Evolutionary conservation across 2,888 invertebrate genomes (phyloP).

Genomic region (Neuroscelio doddi): DNA sequence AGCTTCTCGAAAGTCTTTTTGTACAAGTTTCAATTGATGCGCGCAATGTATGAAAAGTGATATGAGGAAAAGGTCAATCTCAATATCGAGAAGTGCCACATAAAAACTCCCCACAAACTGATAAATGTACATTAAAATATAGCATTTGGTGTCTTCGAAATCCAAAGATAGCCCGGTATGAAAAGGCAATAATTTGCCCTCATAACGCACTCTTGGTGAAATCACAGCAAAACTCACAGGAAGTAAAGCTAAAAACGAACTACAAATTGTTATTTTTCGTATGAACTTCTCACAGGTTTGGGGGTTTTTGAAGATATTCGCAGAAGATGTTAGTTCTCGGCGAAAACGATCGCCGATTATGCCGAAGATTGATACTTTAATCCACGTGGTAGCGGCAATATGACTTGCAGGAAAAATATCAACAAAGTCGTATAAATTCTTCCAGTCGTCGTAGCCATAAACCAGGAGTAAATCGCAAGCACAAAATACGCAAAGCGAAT

Average conservation of each 20-base stretch:
- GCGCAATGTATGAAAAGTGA: conserved; percentile 14
- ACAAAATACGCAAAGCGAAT: conserved; percentile 3
- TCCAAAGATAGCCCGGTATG: conserved; percentile 12
- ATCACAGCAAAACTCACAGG: conserved; percentile 10
- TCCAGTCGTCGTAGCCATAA: conserved; percentile 1
- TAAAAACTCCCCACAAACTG: conserved; percentile 1
- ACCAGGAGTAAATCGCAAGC: conserved; percentile 4
- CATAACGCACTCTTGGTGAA: conserved; percentile 13
- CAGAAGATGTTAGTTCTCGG: background rate
- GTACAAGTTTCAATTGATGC: conserved; percentile 7
- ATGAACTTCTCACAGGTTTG: conserved; percentile 4
- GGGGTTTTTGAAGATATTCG: background rate
- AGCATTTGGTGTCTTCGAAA: conserved; percentile 4
- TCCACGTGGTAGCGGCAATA: conserved; percentile 7
- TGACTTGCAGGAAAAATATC: conserved; percentile 16
- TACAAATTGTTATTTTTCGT: background rate
- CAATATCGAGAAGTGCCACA: conserved; percentile 10
- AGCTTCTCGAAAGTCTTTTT: background rate
- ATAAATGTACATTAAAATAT: conserved; percentile 9
- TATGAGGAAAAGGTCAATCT: conserved; percentile 14
- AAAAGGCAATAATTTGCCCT: conserved; percentile 10
- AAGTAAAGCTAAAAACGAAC: background rate
- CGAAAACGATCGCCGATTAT: background rate
- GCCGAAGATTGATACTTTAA: conserved; percentile 12
- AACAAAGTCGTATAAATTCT: conserved; percentile 9